A percentile compares a stretch with the other conserved stretches of the same genome.
Evolutionary conservation across 2,888 invertebrate genomes (phyloP).

Genomic region (Tipula vernalis): DNA sequence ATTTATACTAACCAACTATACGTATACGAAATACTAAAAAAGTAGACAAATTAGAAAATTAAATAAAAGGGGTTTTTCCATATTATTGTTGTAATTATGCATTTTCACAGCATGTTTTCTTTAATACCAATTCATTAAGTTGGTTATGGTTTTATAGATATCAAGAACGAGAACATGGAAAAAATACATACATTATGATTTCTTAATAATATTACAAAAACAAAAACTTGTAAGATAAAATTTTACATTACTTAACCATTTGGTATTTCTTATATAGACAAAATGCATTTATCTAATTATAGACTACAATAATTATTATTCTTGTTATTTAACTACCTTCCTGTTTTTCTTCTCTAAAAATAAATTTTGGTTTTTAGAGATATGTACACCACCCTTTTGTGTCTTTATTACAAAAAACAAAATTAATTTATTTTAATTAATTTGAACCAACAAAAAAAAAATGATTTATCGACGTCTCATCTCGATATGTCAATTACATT

Average conservation of each 20-base stretch:
- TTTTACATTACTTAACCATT: not conserved
- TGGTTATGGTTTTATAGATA: not conserved
- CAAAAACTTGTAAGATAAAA: not conserved
- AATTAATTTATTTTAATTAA: not conserved
- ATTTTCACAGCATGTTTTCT: constrained; percentile 4
- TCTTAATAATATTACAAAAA: not conserved
- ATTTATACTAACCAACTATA: not conserved
- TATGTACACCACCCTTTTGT: not conserved
- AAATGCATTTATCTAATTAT: not conserved
- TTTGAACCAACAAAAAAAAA: not conserved
- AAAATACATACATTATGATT: not conserved
- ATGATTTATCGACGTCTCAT: not conserved
- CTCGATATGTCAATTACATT: not conserved
- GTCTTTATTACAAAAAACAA: not conserved
- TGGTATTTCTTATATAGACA: not conserved
- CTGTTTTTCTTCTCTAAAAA: not conserved
- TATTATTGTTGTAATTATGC: constrained; percentile 4
- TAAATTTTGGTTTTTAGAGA: not conserved
- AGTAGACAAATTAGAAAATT: not conserved
- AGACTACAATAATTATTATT: not conserved
- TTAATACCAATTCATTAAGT: not conserved
- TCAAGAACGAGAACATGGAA: not conserved
- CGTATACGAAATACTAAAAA: not conserved
- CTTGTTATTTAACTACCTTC: not conserved
- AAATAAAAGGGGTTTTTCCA: not conserved